These are phyloP conservation scores for Girardia tigrina DNA, from an alignment of 2,888 invertebrate species.

Conservation along the genomic window DNA sequence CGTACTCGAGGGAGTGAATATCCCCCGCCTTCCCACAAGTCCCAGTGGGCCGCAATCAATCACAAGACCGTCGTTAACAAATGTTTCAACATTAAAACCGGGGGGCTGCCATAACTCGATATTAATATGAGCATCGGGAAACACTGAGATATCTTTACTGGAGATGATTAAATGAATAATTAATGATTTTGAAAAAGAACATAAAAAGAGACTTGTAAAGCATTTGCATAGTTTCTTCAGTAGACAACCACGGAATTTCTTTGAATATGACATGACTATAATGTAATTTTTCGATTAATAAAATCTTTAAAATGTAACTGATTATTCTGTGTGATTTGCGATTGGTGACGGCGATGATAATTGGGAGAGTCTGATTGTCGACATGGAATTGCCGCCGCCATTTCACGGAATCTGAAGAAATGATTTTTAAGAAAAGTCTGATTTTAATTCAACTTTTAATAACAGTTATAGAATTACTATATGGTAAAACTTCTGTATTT, in stretches of 20 bases:
- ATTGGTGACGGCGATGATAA: neutral
- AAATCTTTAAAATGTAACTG: neutral
- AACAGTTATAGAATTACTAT: no score
- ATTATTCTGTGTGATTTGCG: neutral
- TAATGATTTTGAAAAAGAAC: no score
- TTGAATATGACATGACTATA: neutral
- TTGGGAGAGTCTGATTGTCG: neutral
- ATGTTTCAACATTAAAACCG: slow-evolving; percentile 26
- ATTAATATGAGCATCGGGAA: slow-evolving; percentile 28
- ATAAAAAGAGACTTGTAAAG: neutral
- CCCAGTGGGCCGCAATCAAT: slow-evolving; percentile 35
- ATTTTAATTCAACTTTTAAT: no score
- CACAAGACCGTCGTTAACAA: slow-evolving; percentile 18
- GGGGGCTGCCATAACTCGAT: slow-evolving; percentile 34
- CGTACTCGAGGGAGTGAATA: neutral
- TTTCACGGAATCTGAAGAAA: neutral
- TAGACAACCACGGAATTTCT: neutral
- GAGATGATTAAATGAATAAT: no score
- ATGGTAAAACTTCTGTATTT: no score
- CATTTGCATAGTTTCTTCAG: neutral
- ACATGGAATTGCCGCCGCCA: neutral
- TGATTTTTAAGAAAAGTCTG: no score
- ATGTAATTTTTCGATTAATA: neutral
- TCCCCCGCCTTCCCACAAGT: slow-evolving; percentile 9
- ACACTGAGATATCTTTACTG: neutral